phyloP scores from a whole-genome alignment of 2,888 invertebrate genomes.

The Odontocerum albicorne region DNA sequence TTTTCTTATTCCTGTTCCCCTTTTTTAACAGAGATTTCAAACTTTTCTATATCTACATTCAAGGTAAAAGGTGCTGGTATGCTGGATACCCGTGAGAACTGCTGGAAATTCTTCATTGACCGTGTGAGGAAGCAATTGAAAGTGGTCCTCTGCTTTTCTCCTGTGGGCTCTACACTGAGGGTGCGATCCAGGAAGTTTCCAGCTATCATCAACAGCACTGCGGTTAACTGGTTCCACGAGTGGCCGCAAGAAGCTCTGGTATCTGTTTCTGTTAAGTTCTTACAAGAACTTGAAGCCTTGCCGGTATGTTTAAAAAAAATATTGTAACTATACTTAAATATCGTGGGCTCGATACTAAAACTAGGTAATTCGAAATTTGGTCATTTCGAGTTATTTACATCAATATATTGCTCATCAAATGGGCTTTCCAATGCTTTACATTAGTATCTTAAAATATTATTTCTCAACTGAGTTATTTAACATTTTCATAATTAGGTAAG shows the following conservation, averaged over 20 bases:
- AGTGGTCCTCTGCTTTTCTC: conserved; percentile 96
- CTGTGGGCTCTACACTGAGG: conserved; percentile 91
- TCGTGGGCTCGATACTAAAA: too few relatives aligned
- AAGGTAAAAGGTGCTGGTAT: conserved; percentile 84
- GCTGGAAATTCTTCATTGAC: conserved; percentile 98
- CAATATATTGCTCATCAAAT: too few relatives aligned
- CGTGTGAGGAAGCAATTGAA: conserved; percentile 86
- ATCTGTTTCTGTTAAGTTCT: conserved; percentile 87
- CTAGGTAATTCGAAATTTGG: too few relatives aligned
- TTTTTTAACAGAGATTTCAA: background rate
- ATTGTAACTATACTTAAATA: too few relatives aligned
- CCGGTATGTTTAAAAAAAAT: conserved; percentile 60
- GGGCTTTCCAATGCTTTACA: too few relatives aligned
- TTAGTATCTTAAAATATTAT: too few relatives aligned
- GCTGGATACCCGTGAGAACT: conserved; percentile 90
- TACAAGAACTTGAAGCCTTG: conserved; percentile 76
- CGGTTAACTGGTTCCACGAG: conserved; percentile 98
- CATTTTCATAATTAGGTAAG: too few relatives aligned
- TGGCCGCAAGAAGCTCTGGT: conserved; percentile 98
- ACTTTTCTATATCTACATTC: background rate
- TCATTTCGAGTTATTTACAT: too few relatives aligned
- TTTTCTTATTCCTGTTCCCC: too few relatives aligned
- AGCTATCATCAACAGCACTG: conserved; percentile 92
- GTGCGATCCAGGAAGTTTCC: conserved; percentile 94
- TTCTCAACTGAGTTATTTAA: too few relatives aligned